phyloP scores from a whole-genome alignment of 2,797 vertebrate species.

The Urosaurus nigricauda region DNA sequence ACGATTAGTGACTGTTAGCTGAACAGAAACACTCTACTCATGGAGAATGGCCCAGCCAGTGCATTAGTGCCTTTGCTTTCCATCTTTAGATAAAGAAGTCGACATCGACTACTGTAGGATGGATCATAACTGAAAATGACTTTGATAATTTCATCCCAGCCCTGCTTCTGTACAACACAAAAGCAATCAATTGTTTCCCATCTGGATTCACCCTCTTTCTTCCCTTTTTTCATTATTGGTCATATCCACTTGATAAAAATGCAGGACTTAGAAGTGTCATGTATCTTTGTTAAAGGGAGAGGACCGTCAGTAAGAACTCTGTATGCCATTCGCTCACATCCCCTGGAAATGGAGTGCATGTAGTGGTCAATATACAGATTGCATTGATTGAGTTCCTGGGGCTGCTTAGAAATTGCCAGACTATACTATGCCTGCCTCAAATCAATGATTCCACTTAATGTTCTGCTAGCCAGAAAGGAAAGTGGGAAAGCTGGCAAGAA shows the following conservation, averaged over 20 bases:
- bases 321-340: not conserved
- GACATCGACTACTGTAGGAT: not conserved
- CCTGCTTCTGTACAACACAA: not conserved
- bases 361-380: not conserved
- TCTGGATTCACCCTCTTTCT: not conserved
- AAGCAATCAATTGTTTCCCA: not conserved
- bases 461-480: not conserved
- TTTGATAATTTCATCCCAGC: slow-evolving; percentile 22
- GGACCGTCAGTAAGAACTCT: not conserved
- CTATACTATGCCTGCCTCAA: not conserved
- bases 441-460: not conserved
- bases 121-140: not conserved
- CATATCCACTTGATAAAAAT: not conserved
- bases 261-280: not conserved
- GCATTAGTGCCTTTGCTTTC: slow-evolving; percentile 3
- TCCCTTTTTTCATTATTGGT: not conserved
- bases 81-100: not conserved
- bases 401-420: not conserved
- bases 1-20: slow-evolving; percentile 2
- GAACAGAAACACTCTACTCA: not conserved
- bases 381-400: not conserved
- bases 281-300: slow-evolving; percentile 3
- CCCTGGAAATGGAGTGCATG: slow-evolving; percentile 11
- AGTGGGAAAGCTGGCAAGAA: not conserved
- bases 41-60: not conserved